Evolutionary conservation across 2,888 invertebrate genomes (phyloP), one percentile per base, ranked within the genome.

Genomic region (Eudemis profundana): DNA sequence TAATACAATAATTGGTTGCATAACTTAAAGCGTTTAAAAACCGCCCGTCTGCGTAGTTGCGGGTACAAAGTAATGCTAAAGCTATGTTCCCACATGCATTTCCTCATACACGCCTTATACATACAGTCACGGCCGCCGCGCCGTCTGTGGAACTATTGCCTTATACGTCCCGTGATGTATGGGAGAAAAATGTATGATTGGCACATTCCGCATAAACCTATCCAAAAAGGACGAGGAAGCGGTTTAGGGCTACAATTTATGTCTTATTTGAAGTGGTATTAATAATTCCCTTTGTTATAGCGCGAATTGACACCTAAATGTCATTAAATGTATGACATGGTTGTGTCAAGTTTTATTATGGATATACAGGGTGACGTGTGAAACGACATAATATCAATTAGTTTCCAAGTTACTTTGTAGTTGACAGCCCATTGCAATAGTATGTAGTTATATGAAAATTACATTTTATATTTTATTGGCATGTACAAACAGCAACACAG

Each of bases 61-160:
- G 7, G 8, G 8, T 33, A 38, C 40, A 36, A 56, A 53, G 19
- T 61, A 42, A 61, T 50, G 61, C 40, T 46, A 19, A 10, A 47
- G 38, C 49, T 61, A 65, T 49, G 66, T 60, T 69, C 44, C 66
- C 57, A 51, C 54, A 61, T 57, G 42, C 47, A 61, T 67, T 70
- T 69, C 66, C 69, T 68, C 46, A 62, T 19, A 15, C 49, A 27
- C 29, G 56, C 69, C 54, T 54, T 66, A 66, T 42, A 64, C 51
- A 72, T 69, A 69, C 65, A 71, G 71, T 74, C 78, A 78, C 67
- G 78, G 78, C 63, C 83, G 84, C 79, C 84, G 50, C 66, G 68
- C 72, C 66, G 84, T 85, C 84, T 85, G 77, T 76, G 79, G 75
- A 74, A 72, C 76, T 64, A 57, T 68, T 60, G 57, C 80, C 82